Base-by-base conservation (phyloP, 2,888 invertebrate species). In the Gibbula magus region DNA sequence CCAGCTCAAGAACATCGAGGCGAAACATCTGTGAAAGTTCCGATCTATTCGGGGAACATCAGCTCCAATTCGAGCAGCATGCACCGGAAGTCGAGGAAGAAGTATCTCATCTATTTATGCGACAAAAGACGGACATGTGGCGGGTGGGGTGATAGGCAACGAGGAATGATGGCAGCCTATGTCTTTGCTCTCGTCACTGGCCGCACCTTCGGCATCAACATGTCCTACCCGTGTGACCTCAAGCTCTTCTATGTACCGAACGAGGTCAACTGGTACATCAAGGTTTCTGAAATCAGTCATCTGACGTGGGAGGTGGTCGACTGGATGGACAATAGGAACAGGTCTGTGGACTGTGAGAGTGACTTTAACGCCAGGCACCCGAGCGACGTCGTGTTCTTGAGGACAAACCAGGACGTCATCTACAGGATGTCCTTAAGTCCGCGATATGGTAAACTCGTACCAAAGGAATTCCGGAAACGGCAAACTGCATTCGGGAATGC, bases 131-230 rank as follows among this genome's bases (percentile, higher is more conserved):
- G 52, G 13, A 54, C 76, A n/a, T 85, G 85, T 78, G 83, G 82
- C 1, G 85, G 85, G 5, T 83, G 81, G 83, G 81, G 83, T 5
- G 85, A 85, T 35, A 77, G 85, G 2, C 85, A 85, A 54, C 70
- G 80, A 4, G 81, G 80, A 0, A 75, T 85, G 7, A 78, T 78
- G 29, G 70, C 77, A n/a, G 53, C 77, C 16, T 85, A 80, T 53
- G 67, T 82, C 10, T 66, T 85, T 45, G 79, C 85, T 1, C 32
- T 74, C 13, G 77, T 82, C 32, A 73, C 80, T 2, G 77, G 79
- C 8, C 80, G 85, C 0, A 67, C 70, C 13, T 81, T 85, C 25
- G 82, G 79, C 22, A 80, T 85, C 35, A 79, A 80, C 7, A 80
- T 85, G 79, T 29, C 78, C n/a, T 79, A 70, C 0, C 85, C 85